Evolutionary conservation across 1,140 invertebrate genomes (phyloP).

Genomic region (Drosophila kepulauana): DNA sequence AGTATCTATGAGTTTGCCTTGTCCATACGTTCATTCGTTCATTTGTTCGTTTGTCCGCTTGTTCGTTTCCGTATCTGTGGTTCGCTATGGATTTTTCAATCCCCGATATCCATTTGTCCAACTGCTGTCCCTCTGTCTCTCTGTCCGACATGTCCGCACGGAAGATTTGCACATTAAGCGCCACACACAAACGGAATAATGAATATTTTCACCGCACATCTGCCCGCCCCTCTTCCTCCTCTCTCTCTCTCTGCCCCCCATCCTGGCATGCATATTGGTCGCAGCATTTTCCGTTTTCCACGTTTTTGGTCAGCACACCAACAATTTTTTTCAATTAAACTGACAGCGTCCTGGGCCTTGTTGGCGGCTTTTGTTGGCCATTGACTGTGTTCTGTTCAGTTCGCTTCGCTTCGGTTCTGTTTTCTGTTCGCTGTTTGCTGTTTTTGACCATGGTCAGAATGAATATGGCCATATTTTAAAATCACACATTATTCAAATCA

Average conservation of each 20-base stretch:
- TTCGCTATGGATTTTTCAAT: conserved; percentile 84
- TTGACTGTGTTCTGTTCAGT: conserved; percentile 8
- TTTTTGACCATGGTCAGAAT: conserved; percentile 39
- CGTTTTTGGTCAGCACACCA: conserved; percentile 39
- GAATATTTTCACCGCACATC: conserved; percentile 65
- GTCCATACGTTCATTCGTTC: conserved; percentile 36
- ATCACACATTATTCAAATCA: conserved; percentile 84
- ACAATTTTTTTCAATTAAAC: conserved; percentile 77
- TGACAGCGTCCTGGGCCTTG: conserved; percentile 61
- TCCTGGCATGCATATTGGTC: not conserved
- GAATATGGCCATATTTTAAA: conserved; percentile 71
- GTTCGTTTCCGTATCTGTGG: conserved; percentile 74
- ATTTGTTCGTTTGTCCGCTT: conserved; percentile 7
- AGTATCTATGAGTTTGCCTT: conserved; percentile 65
- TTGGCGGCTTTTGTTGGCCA: conserved; percentile 50
- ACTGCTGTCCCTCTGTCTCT: conserved; percentile 55
- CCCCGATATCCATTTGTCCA: conserved; percentile 76
- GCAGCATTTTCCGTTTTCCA: conserved; percentile 47
- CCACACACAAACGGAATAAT: conserved; percentile 80
- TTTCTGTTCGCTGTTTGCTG: not conserved
- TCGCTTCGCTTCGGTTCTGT: not conserved
- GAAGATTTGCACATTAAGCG: conserved; percentile 83
- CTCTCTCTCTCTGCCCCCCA: not conserved
- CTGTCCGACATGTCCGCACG: conserved; percentile 75
- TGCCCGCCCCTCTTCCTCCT: not conserved